Base-by-base conservation (phyloP, 2,113 vertebrate species). In the Neopipo cinnamomea region DNA sequence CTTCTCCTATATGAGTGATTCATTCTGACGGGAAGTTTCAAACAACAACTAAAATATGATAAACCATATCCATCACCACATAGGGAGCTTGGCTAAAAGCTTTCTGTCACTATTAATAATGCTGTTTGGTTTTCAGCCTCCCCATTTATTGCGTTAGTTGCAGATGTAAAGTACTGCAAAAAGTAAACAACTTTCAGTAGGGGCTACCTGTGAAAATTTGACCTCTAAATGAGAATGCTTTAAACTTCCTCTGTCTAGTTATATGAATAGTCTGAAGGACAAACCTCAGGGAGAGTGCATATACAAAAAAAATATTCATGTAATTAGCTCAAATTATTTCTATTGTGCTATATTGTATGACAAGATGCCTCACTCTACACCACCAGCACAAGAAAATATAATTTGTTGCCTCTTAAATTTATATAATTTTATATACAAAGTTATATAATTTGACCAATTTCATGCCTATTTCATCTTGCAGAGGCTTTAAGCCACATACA, bases 31-130 rank as follows among this genome's bases (percentile, higher is more conserved):
- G 28, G 28, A 93, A 93, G 72, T 89, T 97, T 95, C 95, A 96
- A 97, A 85, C 85, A 98, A 96, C 93, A 97, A 96, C 90, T 94
- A 73, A 96, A 97, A 95, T 63, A 95, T 82, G 85, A 97, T 97
- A 96, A 97, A 96, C 89, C 96, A 37, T 78, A 96, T 94, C 95
- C 90, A 84, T 96, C 93, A 95, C 46, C 35, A 84, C 44, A 67
- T 7, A 86, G 61, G 77, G 66, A 96, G 44, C 24, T 70, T 47
- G 67, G 85, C 94, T 98, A 96, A 98, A 98, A 98, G 91, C 90
- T 96, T 98, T 91, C 93, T 96, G 95, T 96, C 96, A 92, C 67
- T 84, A 42, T 83, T 92, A 96, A 97, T 97, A 95, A 96, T 20
- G 39, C 16, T 70, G 90, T 90, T 94, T 83, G 70, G 47, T 87